A percentile compares a stretch with the other conserved stretches of the same genome.
Conservation (phyloP, 2,888 invertebrate species). For the Polymixis flavicincta region DNA sequence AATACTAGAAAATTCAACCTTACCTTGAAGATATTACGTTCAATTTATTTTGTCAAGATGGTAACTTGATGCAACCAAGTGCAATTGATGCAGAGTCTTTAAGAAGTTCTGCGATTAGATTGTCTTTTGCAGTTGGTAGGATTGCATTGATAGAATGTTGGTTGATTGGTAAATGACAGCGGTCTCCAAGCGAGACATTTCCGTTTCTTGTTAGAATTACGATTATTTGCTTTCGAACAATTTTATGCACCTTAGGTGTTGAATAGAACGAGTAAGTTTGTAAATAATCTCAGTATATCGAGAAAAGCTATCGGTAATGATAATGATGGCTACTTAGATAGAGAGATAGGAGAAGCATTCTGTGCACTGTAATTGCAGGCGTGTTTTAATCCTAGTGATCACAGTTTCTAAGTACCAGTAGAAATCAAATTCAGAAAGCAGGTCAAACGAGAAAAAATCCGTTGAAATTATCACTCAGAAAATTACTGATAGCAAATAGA, state of each 20-base stretch:
- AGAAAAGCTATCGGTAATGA: constrained; percentile 19
- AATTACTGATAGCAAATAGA: background rate
- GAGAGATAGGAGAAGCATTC: background rate
- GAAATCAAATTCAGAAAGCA: background rate
- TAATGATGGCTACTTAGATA: constrained; percentile 4
- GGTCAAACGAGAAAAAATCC: background rate
- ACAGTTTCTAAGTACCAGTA: background rate
- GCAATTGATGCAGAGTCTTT: constrained; percentile 62
- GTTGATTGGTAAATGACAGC: constrained; percentile 65
- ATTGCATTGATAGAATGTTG: constrained; percentile 35
- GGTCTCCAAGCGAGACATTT: constrained; percentile 57
- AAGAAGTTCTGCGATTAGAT: constrained; percentile 54
- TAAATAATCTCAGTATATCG: constrained; percentile 12
- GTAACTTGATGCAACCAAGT: constrained; percentile 57
- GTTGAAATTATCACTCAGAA: background rate
- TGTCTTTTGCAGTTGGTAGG: constrained; percentile 54
- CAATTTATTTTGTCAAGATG: constrained; percentile 34
- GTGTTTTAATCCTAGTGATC: background rate
- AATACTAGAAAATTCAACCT: constrained; percentile 54
- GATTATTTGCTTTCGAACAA: constrained; percentile 44
- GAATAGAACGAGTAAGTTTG: background rate
- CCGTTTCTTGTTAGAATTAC: constrained; percentile 54
- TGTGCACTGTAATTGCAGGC: background rate
- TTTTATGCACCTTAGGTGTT: constrained; percentile 14
- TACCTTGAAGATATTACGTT: constrained; percentile 37